A percentile compares a stretch with the other conserved stretches of the same genome.
Evolutionary conservation across 1,140 invertebrate genomes (phyloP).

Genomic region (Lordiphosa collinella): DNA sequence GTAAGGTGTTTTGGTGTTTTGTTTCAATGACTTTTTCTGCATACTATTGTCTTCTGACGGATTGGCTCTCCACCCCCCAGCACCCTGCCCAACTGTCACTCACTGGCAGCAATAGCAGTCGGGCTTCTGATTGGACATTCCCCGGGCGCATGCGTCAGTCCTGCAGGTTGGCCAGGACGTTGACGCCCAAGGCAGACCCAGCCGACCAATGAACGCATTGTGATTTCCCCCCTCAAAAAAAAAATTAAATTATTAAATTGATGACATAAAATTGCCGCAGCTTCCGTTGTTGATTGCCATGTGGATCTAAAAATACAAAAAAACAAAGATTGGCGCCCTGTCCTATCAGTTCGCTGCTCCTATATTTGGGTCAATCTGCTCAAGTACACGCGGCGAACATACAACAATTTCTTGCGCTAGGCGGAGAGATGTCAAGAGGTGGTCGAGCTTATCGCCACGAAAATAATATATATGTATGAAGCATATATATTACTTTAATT

Average conservation of each 20-base stretch:
- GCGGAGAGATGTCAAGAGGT: slow-evolving; percentile 8
- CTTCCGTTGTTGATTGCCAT: slow-evolving; percentile 37
- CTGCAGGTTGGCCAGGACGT: slow-evolving; percentile 18
- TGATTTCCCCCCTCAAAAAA: slow-evolving; percentile 7
- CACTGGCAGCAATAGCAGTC: not conserved
- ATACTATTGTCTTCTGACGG: no score
- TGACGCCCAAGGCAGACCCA: slow-evolving; percentile 11
- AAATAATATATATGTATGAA: not conserved
- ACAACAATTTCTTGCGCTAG: not conserved
- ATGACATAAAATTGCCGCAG: slow-evolving; percentile 1
- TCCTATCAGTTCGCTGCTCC: slow-evolving; percentile 12
- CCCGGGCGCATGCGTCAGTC: slow-evolving; percentile 29
- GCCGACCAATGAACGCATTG: slow-evolving; percentile 53
- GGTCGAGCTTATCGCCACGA: not conserved
- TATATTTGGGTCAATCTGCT: slow-evolving; percentile 40
- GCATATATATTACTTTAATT: slow-evolving; percentile 4
- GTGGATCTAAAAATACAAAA: slow-evolving; percentile 33
- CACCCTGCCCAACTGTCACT: no score
- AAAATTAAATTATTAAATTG: slow-evolving; percentile 9
- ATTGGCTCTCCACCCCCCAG: no score
- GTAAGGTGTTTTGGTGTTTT: no score
- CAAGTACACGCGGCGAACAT: slow-evolving; percentile 21
- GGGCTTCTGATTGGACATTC: slow-evolving; percentile 1
- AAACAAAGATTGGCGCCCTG: slow-evolving; percentile 10
- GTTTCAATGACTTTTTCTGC: no score